phyloP scores from a whole-genome alignment of 23 tunicate species.

The Ciona savignyi region DNA sequence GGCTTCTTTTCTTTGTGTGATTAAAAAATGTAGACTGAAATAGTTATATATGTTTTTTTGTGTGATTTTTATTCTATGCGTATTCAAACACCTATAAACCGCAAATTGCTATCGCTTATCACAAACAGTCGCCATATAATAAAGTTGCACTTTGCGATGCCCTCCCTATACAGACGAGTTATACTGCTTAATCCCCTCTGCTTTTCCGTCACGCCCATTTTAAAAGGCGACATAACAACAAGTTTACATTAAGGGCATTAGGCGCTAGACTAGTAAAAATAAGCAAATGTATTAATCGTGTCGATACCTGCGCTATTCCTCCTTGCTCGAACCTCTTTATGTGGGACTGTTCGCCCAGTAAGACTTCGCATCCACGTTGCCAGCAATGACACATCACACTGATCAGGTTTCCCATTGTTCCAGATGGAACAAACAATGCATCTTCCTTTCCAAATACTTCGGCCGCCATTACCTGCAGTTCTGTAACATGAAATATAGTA shows the following conservation, averaged over 20 bases:
- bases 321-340: constrained; percentile 58
- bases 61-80: too few relatives aligned
- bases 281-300: too few relatives aligned
- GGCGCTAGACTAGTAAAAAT: too few relatives aligned
- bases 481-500: constrained; percentile 4
- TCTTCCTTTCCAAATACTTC: constrained; percentile 62
- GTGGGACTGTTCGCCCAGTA: constrained; percentile 56
- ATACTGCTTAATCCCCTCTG: constrained; percentile 27
- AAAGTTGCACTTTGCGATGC: too few relatives aligned
- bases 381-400: constrained; percentile 40
- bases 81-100: too few relatives aligned
- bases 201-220: constrained; percentile 23
- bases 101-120: too few relatives aligned
- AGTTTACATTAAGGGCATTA: constrained; percentile 2
- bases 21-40: too few relatives aligned
- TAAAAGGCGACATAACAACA: constrained; percentile 14
- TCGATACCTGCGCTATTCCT: constrained; percentile 44
- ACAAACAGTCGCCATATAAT: too few relatives aligned
- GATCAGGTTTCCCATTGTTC: constrained; percentile 65
- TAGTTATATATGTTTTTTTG: too few relatives aligned
- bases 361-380: constrained; percentile 49
- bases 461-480: constrained; percentile 38
- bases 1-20: too few relatives aligned
- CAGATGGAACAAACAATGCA: constrained; percentile 55
- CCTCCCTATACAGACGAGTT: too few relatives aligned